Conservation (phyloP, 2,888 invertebrate species). For the Isoperla grammatica region DNA sequence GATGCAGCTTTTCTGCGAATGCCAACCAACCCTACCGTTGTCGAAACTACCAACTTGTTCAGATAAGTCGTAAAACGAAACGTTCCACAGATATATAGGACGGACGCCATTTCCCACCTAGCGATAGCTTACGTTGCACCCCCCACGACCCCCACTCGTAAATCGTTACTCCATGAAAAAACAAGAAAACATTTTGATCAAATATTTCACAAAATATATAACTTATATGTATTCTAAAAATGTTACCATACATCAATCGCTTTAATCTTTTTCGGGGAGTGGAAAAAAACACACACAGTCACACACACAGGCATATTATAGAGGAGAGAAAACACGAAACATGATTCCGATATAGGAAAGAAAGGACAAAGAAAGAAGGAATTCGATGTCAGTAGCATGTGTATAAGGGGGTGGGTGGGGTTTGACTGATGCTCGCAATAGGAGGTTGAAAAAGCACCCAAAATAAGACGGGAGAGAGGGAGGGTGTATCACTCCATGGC, state of each 20-base stretch:
- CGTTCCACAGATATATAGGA: too few species aligned
- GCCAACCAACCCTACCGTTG: too few species aligned
- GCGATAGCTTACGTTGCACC: too few species aligned
- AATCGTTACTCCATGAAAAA: not conserved
- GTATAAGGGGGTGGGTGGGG: not conserved
- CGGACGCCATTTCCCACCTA: too few species aligned
- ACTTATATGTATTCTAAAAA: not conserved
- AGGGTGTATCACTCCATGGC: not conserved
- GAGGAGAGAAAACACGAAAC: constrained; percentile 9
- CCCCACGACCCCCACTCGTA: too few species aligned
- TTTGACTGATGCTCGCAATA: not conserved
- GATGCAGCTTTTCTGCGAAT: too few species aligned
- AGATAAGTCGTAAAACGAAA: too few species aligned
- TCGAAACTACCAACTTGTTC: too few species aligned
- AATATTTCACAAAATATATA: too few species aligned
- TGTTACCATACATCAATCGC: not conserved
- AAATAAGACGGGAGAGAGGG: constrained; percentile 20
- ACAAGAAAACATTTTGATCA: constrained; percentile 1
- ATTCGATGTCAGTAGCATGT: constrained; percentile 24
- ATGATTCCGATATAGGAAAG: constrained; percentile 11
- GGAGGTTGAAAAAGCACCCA: constrained; percentile 22
- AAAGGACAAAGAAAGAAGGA: not conserved
- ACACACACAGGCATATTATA: not conserved
- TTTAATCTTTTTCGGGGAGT: not conserved
- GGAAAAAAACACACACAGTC: not conserved